Conservation (phyloP, 2,113 vertebrate genomes). For the Macroglossus sobrinus region DNA sequence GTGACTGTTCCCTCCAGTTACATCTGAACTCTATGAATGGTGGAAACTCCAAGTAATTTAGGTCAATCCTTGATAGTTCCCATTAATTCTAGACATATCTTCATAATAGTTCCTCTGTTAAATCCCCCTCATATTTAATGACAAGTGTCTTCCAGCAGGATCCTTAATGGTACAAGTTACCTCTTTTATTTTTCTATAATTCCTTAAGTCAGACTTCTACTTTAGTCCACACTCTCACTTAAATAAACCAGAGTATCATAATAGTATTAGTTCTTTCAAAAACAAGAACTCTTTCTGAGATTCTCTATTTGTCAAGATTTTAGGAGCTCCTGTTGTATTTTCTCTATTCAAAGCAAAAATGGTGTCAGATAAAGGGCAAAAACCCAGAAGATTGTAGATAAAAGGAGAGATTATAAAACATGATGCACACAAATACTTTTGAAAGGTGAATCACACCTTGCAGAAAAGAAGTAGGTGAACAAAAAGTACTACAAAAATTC, state of each 20-base stretch:
- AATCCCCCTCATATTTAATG: background rate
- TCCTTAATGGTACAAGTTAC: background rate
- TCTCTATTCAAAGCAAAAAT: background rate
- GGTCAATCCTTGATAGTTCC: background rate
- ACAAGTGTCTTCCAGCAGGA: background rate
- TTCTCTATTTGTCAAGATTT: background rate
- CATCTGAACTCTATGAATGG: background rate
- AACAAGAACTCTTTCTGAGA: background rate
- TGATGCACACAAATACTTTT: background rate
- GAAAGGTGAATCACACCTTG: background rate
- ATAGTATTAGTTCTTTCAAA: background rate
- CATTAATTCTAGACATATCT: background rate
- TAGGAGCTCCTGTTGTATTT: background rate
- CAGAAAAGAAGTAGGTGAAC: background rate
- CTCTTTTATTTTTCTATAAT: background rate
- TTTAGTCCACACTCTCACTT: background rate
- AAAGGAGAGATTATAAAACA: background rate
- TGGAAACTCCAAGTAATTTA: background rate
- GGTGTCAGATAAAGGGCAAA: background rate
- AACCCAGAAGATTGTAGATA: background rate
- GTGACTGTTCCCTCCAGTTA: background rate
- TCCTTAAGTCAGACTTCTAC: background rate
- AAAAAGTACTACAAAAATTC: background rate
- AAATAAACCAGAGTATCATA: background rate
- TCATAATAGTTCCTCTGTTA: background rate